Evolutionary conservation across 1,140 invertebrate genomes (phyloP), one percentile per base, ranked within the genome.

Genomic region (Babylonia areolata): DNA sequence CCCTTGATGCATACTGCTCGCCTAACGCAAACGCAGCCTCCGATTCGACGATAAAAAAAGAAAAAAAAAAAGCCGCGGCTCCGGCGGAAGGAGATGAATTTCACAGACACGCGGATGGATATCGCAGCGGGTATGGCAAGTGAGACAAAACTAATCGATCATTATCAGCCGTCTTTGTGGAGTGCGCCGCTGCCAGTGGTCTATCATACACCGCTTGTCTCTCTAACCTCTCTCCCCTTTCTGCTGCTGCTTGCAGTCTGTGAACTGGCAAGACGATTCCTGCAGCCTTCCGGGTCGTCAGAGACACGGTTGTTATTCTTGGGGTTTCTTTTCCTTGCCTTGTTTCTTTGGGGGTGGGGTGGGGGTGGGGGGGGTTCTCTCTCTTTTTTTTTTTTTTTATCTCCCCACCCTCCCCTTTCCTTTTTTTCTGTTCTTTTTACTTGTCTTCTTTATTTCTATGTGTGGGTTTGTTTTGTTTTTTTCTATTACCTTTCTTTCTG

Each of bases 121-220:
- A 73, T 73, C 71, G 23, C 71, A 73, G 71, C 71, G 35, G 58
- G 71, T 37, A 31, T 31, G 35, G 71, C 71, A 73, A 73, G 71
- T 73, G 71, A 73, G 71, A 73, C 71, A 33, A 35, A 33, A 73
- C 71, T 35, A 35, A 73, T 73, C 71, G 31, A 73, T 73, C 71
- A 73, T 73, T 73, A 73, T 73, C 71, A 15, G 71, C 31, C 5
- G 12, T 35, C 71, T 73, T 37, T 37, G 71, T 73, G 71, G 11
- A 73, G 71, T 37, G 31, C 9, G 71, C 31, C 33, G 3, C 71
- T 35, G 71, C 71, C 20, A 73, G 71, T 73, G 71, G 58, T 64
- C 58, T 64, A n/a, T 64, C 58, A 64, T 64, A n/a, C 28, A 64
- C 58, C 15, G 58, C 28, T 64, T 23, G 12, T 23, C 28, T 64